Conservation (phyloP, 2,888 invertebrate genomes). For the Eucera pruinosa region DNA sequence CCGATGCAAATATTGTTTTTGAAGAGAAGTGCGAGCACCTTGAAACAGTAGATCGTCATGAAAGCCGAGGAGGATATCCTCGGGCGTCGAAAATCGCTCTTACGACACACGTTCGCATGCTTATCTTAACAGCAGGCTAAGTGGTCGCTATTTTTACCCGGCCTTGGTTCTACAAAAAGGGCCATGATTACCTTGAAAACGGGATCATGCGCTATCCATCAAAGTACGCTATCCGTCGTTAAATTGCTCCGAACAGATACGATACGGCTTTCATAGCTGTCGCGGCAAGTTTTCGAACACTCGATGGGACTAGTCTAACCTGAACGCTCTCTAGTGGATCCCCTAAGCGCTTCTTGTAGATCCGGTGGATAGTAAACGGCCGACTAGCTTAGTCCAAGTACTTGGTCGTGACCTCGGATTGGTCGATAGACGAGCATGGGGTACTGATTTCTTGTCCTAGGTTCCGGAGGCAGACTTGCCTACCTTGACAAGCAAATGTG, state of each 20-base stretch:
- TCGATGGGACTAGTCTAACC: constrained; percentile 63
- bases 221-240: constrained; percentile 34
- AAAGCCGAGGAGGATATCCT: constrained; percentile 18
- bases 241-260: neutral
- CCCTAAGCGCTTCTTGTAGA: constrained; percentile 48
- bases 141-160: constrained; percentile 52
- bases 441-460: constrained; percentile 63
- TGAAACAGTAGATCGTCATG: no score
- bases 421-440: constrained; percentile 60
- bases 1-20: no score
- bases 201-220: constrained; percentile 46
- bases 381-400: constrained; percentile 68
- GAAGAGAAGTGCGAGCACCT: no score
- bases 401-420: constrained; percentile 70
- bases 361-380: constrained; percentile 61
- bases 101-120: no score
- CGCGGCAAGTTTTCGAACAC: constrained; percentile 22
- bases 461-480: constrained; percentile 60
- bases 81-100: constrained; percentile 46
- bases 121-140: constrained; percentile 43
- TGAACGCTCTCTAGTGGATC: constrained; percentile 56
- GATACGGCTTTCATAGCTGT: neutral
- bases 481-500: constrained; percentile 56
- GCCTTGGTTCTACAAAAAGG: constrained; percentile 58
- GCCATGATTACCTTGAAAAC: constrained; percentile 54